Conservation (phyloP, 2,797 vertebrate species). For the Karalla daura region DNA sequence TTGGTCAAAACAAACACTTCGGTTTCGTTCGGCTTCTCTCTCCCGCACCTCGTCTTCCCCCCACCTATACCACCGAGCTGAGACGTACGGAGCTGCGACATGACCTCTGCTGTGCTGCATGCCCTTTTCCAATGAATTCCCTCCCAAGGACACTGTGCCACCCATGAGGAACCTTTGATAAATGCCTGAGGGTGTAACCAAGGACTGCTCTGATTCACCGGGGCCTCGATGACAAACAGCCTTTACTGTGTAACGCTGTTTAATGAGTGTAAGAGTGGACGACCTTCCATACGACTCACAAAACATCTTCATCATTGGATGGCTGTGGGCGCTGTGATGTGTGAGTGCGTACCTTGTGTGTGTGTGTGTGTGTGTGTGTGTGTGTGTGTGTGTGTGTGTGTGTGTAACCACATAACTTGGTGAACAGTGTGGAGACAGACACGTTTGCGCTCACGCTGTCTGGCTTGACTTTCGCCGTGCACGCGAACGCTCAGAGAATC, state of each 20-base stretch:
- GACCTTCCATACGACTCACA: constrained; percentile 62
- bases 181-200: constrained; percentile 55
- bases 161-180: constrained; percentile 55
- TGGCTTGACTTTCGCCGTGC: constrained; percentile 12
- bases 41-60: neutral
- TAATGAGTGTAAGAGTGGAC: constrained; percentile 52
- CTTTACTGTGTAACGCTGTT: constrained; percentile 59
- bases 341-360: neutral
- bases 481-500: constrained; percentile 1
- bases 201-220: constrained; percentile 59
- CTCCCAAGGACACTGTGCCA: constrained; percentile 54
- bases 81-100: neutral
- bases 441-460: constrained; percentile 21
- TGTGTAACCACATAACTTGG: neutral
- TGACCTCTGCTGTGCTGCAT: constrained; percentile 39
- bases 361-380: neutral
- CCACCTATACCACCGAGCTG: neutral
- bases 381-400: neutral
- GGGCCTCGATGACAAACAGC: constrained; percentile 60
- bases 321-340: constrained; percentile 6
- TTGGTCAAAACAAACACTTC: neutral
- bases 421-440: neutral
- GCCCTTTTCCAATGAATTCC: constrained; percentile 41
- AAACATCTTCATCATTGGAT: constrained; percentile 61
- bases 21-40: neutral